phyloP scores from a whole-genome alignment of 1,140 invertebrate species.

The Drosophila lowei region DNA sequence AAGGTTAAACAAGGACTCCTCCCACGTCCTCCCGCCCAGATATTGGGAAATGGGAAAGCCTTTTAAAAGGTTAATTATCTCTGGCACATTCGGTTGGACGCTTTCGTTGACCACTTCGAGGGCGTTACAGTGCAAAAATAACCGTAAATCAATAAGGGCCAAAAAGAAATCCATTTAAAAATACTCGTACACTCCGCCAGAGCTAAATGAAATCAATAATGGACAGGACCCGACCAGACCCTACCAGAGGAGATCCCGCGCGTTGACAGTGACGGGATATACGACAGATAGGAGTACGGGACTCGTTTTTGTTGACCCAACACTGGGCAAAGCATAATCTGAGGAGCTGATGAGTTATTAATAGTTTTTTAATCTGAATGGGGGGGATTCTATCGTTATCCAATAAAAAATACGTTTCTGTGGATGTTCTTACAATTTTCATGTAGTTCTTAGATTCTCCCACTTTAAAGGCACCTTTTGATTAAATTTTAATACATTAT shows the following conservation, averaged over 20 bases:
- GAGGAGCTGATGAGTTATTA: too few species aligned
- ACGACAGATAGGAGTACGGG: too few species aligned
- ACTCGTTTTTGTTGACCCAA: too few species aligned
- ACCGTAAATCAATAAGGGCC: slow-evolving; percentile 55
- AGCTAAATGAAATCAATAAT: slow-evolving; percentile 45
- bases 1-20: slow-evolving; percentile 57
- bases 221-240: not conserved
- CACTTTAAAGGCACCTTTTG: not conserved
- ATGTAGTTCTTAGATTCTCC: too few species aligned
- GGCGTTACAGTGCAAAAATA: slow-evolving; percentile 34
- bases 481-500: slow-evolving; percentile 50
- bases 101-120: slow-evolving; percentile 37
- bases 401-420: too few species aligned
- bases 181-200: not conserved
- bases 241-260: not conserved
- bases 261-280: slow-evolving; percentile 5
- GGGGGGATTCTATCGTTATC: too few species aligned
- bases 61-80: slow-evolving; percentile 80
- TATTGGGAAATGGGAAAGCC: slow-evolving; percentile 18
- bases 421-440: too few species aligned
- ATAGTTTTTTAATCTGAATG: too few species aligned
- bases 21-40: not conserved
- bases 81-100: slow-evolving; percentile 71
- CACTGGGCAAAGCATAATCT: too few species aligned
- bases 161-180: slow-evolving; percentile 37